A percentile compares a stretch with the other conserved stretches of the same genome.
Evolutionary conservation across 2,888 invertebrate genomes (phyloP).

Genomic region (Temnothorax ravouxi): DNA sequence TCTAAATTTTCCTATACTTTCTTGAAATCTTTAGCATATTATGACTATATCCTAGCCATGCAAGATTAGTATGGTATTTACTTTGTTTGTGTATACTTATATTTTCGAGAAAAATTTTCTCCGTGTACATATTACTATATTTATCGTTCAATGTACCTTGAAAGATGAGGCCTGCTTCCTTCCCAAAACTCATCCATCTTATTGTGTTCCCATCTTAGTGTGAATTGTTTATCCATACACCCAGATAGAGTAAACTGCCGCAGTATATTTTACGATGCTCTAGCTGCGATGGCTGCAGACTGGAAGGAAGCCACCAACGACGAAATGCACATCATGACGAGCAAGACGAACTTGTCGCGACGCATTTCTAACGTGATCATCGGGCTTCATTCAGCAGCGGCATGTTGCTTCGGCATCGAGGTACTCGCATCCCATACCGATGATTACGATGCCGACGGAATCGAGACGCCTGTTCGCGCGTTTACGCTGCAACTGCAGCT

Average conservation of each 20-base stretch:
- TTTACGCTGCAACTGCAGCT: conserved; percentile 65
- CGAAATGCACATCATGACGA: conserved; percentile 44
- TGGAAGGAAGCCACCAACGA: conserved; percentile 54
- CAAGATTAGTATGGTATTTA: too few species aligned
- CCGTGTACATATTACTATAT: neutral
- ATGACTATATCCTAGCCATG: too few species aligned
- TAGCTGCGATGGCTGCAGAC: conserved; percentile 44
- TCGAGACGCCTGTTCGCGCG: conserved; percentile 7
- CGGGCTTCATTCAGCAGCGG: conserved; percentile 39
- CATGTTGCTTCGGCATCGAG: conserved; percentile 27
- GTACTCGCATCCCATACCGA: conserved; percentile 4
- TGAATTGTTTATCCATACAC: conserved; percentile 27
- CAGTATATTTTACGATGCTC: conserved; percentile 41
- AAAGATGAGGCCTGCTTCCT: neutral
- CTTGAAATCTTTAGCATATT: too few species aligned
- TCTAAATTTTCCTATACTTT: too few species aligned
- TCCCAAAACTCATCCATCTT: neutral
- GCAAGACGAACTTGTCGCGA: conserved; percentile 53
- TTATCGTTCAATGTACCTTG: neutral
- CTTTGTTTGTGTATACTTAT: too few species aligned
- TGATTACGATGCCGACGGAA: conserved; percentile 19
- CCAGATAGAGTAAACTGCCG: conserved; percentile 39
- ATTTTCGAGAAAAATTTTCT: too few species aligned
- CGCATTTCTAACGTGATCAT: conserved; percentile 58
- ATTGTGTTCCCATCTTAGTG: conserved; percentile 6